These are phyloP conservation scores for Pangasius sanitwongsei DNA, from an alignment of 2,797 vertebrate genomes.

Conservation along the genomic window DNA sequence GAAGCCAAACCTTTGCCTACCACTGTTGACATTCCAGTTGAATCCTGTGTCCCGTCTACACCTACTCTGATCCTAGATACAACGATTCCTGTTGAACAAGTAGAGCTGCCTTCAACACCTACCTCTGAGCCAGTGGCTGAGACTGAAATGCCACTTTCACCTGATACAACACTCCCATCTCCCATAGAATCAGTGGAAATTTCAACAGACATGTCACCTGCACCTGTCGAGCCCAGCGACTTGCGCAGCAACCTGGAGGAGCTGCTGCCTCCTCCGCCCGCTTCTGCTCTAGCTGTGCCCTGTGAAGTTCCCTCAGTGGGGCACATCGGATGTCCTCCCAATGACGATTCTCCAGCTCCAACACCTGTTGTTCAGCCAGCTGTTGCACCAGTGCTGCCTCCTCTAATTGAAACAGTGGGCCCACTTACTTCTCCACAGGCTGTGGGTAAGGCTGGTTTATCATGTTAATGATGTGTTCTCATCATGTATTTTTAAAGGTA, in stretches of 20 bases:
- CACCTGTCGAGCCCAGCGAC: slow-evolving; percentile 39
- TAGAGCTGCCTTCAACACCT: not conserved
- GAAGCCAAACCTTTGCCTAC: slow-evolving; percentile 41
- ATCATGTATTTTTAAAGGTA: not conserved
- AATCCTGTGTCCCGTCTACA: not conserved
- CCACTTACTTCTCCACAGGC: slow-evolving; percentile 40
- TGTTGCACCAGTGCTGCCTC: slow-evolving; percentile 12
- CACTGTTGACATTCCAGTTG: not conserved
- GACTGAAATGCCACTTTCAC: not conserved
- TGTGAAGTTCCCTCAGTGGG: not conserved
- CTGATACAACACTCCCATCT: not conserved
- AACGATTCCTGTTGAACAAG: slow-evolving; percentile 25
- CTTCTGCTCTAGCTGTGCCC: slow-evolving; percentile 1
- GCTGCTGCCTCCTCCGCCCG: not conserved
- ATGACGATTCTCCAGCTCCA: slow-evolving; percentile 11
- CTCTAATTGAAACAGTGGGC: slow-evolving; percentile 43
- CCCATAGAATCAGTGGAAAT: not conserved
- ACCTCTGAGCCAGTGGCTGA: not conserved
- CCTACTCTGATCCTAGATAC: not conserved
- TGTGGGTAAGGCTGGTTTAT: slow-evolving; percentile 23
- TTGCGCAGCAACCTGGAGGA: slow-evolving; percentile 35
- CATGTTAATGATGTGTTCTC: not conserved
- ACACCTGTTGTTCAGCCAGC: not conserved
- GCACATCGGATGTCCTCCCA: not conserved
- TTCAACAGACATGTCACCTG: not conserved